These are phyloP conservation scores for Procavia capensis DNA, from an alignment of 2,113 vertebrate species.

Conservation along the genomic window DNA sequence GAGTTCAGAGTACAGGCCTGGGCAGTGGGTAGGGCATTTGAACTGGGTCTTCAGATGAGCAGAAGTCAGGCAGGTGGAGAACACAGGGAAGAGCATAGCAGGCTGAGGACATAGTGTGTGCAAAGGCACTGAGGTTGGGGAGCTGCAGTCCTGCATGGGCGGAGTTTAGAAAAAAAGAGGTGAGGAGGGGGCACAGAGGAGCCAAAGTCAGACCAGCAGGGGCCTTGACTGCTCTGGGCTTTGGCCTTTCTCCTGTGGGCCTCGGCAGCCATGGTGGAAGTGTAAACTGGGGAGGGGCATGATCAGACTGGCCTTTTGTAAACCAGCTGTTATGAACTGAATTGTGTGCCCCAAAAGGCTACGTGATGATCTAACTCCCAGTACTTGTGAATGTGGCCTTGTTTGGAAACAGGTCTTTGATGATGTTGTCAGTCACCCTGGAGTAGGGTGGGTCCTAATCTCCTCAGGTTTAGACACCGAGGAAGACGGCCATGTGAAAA, in stretches of 20 bases:
- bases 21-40: neutral
- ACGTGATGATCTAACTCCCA: too few relatives aligned
- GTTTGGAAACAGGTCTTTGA: too few relatives aligned
- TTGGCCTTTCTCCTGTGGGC: neutral
- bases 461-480: too few relatives aligned
- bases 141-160: rapidly evolving
- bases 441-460: too few relatives aligned
- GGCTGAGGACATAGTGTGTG: neutral
- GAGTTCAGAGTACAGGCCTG: neutral
- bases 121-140: neutral
- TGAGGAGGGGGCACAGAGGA: neutral
- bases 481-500: too few relatives aligned
- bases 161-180: neutral
- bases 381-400: too few relatives aligned
- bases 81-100: neutral
- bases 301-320: neutral
- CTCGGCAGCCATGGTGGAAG: neutral
- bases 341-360: too few relatives aligned
- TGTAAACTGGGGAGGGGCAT: neutral
- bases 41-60: neutral
- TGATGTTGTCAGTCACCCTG: too few relatives aligned
- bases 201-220: neutral
- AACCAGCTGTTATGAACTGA: too few relatives aligned
- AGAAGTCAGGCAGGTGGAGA: neutral
- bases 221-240: neutral